Evolutionary conservation across 2,888 invertebrate genomes (phyloP).

Genomic region (Drosophila multiciliata): DNA sequence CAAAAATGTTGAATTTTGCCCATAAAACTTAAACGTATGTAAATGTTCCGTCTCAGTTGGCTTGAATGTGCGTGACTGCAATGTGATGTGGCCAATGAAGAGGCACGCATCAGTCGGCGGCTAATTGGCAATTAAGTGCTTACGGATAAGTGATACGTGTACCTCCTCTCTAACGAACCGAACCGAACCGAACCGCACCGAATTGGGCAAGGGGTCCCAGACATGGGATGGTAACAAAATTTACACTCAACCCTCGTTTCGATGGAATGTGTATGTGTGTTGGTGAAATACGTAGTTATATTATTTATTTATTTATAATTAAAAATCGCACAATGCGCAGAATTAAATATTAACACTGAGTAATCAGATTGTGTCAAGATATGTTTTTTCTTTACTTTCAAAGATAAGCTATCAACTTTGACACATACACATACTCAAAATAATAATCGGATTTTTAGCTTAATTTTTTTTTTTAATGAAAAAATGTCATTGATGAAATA

Average conservation of each 20-base stretch:
- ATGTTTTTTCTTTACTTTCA: neutral
- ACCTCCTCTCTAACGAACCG: constrained; percentile 1
- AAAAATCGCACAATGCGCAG: neutral
- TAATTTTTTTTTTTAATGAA: neutral
- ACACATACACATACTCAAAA: neutral
- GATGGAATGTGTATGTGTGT: neutral
- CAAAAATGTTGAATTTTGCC: neutral
- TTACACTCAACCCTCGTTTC: neutral
- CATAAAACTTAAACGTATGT: constrained; percentile 11
- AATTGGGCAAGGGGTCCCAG: neutral
- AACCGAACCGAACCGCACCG: constrained; percentile 7
- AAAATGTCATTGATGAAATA: neutral
- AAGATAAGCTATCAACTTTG: neutral
- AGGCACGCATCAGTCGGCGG: constrained; percentile 21
- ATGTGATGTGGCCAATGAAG: constrained; percentile 14
- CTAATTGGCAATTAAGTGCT: constrained; percentile 47
- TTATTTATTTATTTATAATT: neutral
- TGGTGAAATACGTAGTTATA: neutral
- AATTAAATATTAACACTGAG: neutral
- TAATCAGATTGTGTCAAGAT: neutral
- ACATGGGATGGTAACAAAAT: neutral
- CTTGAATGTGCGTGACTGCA: constrained; percentile 48
- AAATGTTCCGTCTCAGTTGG: constrained; percentile 25
- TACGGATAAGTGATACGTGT: constrained; percentile 37
- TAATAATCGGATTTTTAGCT: neutral